These are phyloP conservation scores for Allobates femoralis DNA, from an alignment of 2,797 vertebrate genomes.

Conservation along the genomic window DNA sequence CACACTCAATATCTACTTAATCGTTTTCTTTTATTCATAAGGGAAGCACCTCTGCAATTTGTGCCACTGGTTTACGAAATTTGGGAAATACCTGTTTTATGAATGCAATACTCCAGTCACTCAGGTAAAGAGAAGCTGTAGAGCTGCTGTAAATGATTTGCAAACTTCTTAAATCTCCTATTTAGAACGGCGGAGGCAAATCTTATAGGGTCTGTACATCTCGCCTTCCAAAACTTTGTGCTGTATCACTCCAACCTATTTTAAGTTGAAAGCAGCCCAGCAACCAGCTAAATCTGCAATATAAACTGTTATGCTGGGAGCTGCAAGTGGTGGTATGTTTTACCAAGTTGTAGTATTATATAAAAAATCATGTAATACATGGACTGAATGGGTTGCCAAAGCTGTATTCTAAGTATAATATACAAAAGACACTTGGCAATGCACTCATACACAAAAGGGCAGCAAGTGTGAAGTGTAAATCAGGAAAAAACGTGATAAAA, in stretches of 20 bases:
- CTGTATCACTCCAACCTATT: neutral
- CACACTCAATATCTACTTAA: neutral
- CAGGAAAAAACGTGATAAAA: too few species aligned
- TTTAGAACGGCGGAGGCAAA: neutral
- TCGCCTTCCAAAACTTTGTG: neutral
- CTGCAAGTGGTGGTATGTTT: neutral
- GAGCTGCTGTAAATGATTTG: neutral
- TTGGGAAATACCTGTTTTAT: constrained; percentile 98
- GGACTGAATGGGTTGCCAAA: too few species aligned
- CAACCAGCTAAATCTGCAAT: neutral
- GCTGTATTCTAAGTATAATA: too few species aligned
- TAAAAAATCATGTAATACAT: too few species aligned
- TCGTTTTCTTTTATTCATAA: constrained; percentile 67
- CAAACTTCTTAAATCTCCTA: neutral
- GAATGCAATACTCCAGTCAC: constrained; percentile 98
- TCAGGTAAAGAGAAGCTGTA: constrained; percentile 81
- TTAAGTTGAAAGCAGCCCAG: neutral
- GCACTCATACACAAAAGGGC: too few species aligned
- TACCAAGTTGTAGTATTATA: neutral
- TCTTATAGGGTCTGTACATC: neutral
- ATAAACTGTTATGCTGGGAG: neutral
- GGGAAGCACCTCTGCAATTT: constrained; percentile 83
- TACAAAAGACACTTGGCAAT: too few species aligned
- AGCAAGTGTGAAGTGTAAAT: too few species aligned
- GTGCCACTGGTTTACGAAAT: constrained; percentile 94